Conservation (phyloP, 2,888 invertebrate species). For the Drosophila longiperda region DNA sequence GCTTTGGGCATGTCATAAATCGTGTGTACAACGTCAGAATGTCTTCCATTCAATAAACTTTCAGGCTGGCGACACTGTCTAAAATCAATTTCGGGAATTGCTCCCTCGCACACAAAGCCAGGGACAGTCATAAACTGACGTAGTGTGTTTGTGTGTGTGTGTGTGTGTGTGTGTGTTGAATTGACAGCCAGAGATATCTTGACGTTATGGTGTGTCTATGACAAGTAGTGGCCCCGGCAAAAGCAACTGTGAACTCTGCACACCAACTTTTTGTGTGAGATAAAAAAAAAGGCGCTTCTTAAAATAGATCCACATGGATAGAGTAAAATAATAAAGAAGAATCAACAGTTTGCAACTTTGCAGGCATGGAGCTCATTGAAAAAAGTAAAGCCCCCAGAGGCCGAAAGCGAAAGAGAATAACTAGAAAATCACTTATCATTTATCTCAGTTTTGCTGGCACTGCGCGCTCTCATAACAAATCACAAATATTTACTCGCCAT, state of each 20-base stretch:
- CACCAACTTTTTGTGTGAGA: background rate
- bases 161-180: slow-evolving; percentile 23
- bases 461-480: slow-evolving; percentile 71
- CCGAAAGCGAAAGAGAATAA: slow-evolving; percentile 46
- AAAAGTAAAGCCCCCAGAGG: slow-evolving; percentile 11
- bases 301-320: slow-evolving; percentile 3
- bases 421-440: slow-evolving; percentile 77
- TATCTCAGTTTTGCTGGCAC: slow-evolving; percentile 59
- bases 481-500: slow-evolving; percentile 79
- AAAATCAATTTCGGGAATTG: slow-evolving; percentile 75
- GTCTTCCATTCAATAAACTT: slow-evolving; percentile 44
- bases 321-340: slow-evolving; percentile 18
- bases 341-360: slow-evolving; percentile 35
- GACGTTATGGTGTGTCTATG: slow-evolving; percentile 12
- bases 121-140: slow-evolving; percentile 7
- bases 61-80: slow-evolving; percentile 63
- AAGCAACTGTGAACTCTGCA: background rate
- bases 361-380: slow-evolving; percentile 2
- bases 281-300: background rate
- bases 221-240: slow-evolving; percentile 48
- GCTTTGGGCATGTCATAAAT: slow-evolving; percentile 53
- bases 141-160: slow-evolving; percentile 4
- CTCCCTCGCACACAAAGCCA: slow-evolving; percentile 16
- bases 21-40: slow-evolving; percentile 41
- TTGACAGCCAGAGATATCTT: slow-evolving; percentile 43